These are phyloP conservation scores for Eulacestoma nigropectus DNA, from an alignment of 2,113 vertebrate species.

Conservation along the genomic window DNA sequence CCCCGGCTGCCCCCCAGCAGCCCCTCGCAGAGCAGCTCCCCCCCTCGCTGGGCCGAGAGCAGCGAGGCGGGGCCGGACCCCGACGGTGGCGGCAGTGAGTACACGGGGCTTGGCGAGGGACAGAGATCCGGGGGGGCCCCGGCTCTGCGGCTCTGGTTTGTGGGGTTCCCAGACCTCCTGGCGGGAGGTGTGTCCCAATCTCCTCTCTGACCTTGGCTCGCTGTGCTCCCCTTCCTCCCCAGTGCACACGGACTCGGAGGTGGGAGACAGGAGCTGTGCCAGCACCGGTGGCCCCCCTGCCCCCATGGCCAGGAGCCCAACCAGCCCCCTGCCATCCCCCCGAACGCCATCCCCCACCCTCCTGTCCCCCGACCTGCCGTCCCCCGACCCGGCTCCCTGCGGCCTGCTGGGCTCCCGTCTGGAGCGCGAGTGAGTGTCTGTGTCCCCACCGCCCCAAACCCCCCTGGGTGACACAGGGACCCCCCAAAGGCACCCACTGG, in stretches of 20 bases:
- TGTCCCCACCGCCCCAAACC: not conserved
- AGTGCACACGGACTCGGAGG: conserved; percentile 61
- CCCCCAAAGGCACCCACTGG: not conserved
- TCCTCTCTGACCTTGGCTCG: rapidly evolving
- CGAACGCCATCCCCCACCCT: not conserved
- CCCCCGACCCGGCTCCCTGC: not conserved
- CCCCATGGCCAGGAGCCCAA: not conserved
- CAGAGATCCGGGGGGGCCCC: rapidly evolving
- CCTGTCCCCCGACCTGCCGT: not conserved
- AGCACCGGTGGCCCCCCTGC: not conserved
- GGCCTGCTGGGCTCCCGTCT: conserved; percentile 35
- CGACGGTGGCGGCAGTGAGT: conserved; percentile 56
- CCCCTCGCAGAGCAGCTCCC: conserved; percentile 20
- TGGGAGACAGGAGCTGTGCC: not conserved
- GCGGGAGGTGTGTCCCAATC: not conserved
- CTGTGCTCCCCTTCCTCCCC: not conserved
- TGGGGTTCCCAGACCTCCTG: not conserved
- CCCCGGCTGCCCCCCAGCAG: not conserved
- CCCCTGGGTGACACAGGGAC: not conserved
- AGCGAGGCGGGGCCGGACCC: conserved; percentile 32
- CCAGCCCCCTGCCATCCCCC: not conserved
- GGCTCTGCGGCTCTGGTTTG: not conserved
- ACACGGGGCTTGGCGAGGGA: rapidly evolving
- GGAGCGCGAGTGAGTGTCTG: conserved; percentile 73
- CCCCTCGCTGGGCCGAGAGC: conserved; percentile 32